A percentile compares a stretch with the other conserved stretches of the same genome.
phyloP scores from a whole-genome alignment of 2,113 vertebrate species.

The Turdus rufiventris region DNA sequence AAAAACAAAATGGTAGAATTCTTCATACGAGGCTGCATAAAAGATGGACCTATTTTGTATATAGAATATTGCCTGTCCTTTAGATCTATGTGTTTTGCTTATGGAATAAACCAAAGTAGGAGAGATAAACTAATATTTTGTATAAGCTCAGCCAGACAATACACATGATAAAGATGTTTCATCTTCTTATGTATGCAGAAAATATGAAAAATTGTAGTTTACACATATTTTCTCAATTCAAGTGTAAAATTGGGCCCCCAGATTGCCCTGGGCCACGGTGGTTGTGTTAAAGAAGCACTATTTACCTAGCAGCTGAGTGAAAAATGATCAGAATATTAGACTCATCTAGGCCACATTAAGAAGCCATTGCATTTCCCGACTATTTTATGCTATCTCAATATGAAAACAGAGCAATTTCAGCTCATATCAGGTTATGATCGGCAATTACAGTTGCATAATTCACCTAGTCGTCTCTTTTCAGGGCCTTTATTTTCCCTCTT shows the following conservation, averaged over 20 bases:
- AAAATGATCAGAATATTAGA: conserved; percentile 99
- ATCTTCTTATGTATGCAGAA: conserved; percentile 99
- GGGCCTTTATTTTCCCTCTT: conserved; percentile 86
- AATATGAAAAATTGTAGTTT: conserved; percentile 99
- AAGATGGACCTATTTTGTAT: conserved; percentile 92
- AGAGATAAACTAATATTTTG: conserved; percentile 99
- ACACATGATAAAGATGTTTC: conserved; percentile 99
- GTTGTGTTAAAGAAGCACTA: conserved; percentile 78
- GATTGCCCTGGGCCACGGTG: conserved; percentile 91
- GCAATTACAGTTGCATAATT: conserved; percentile 93
- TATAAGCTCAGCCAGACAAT: conserved; percentile 98
- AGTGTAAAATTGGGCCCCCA: conserved; percentile 89
- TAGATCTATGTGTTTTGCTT: conserved; percentile 95
- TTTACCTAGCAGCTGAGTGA: conserved; percentile 87
- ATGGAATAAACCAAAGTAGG: conserved; percentile 92
- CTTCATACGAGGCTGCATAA: conserved; percentile 84
- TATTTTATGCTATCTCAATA: conserved; percentile 91
- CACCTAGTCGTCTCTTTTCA: conserved; percentile 81
- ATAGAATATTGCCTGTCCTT: conserved; percentile 92
- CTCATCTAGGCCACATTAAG: conserved; percentile 86
- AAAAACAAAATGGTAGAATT: conserved; percentile 56
- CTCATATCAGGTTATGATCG: conserved; percentile 88
- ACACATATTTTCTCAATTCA: conserved; percentile 93
- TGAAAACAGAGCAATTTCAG: conserved; percentile 82
- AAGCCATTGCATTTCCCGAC: conserved; percentile 84